Evolutionary conservation across 2,797 vertebrate species (phyloP).

Genomic region (Sebastes oblongus): DNA sequence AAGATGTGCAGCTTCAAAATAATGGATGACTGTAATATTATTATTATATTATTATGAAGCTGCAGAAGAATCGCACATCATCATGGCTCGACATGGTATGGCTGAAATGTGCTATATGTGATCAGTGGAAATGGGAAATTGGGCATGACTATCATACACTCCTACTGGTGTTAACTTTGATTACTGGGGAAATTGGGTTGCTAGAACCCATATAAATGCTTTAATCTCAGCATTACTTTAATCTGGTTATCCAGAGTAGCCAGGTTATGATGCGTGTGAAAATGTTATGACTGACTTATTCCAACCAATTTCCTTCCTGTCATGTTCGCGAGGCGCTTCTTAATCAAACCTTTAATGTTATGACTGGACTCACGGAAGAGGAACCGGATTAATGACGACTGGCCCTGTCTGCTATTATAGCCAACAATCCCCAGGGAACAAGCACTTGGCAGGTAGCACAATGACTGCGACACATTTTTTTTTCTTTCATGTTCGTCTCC

Average conservation of each 20-base stretch:
- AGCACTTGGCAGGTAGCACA: conserved; percentile 52
- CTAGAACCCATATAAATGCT: neutral
- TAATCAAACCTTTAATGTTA: conserved; percentile 75
- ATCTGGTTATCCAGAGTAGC: neutral
- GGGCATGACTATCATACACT: neutral
- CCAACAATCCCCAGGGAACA: conserved; percentile 27
- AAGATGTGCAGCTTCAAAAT: neutral
- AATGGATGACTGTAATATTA: too few relatives aligned
- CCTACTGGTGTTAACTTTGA: neutral
- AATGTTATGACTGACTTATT: conserved; percentile 60
- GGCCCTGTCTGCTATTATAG: conserved; percentile 41
- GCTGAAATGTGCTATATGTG: neutral
- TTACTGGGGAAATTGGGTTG: neutral
- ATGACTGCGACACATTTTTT: conserved; percentile 15
- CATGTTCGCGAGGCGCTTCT: conserved; percentile 64
- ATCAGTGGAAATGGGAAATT: neutral
- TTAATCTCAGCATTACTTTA: conserved; percentile 19
- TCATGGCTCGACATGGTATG: neutral
- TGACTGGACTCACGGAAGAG: conserved; percentile 61
- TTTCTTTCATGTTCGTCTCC: neutral
- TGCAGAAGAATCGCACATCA: neutral
- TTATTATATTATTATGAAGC: too few relatives aligned
- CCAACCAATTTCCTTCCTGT: conserved; percentile 56
- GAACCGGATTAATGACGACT: conserved; percentile 66
- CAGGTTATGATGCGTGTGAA: neutral